A percentile compares a stretch with the other conserved stretches of the same genome.
phyloP scores from a whole-genome alignment of 2,113 vertebrate genomes.

The Thalassarche chlororhynchos region DNA sequence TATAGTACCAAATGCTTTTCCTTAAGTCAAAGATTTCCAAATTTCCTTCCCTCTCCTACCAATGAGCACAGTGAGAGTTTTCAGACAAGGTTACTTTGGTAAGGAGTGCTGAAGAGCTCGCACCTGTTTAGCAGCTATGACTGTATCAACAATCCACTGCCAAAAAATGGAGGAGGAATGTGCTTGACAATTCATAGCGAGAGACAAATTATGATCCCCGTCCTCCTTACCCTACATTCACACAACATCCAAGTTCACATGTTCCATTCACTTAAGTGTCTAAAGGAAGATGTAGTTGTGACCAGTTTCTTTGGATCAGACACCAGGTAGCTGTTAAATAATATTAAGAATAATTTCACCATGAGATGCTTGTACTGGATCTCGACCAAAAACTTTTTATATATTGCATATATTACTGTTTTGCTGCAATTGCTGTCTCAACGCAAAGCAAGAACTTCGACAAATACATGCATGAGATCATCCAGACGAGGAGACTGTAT shows the following conservation, averaged over 20 bases:
- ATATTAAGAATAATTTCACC: slow-evolving; percentile 13
- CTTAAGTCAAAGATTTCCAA: not conserved
- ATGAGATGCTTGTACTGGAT: slow-evolving; percentile 14
- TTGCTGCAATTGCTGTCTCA: not conserved
- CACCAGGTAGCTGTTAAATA: slow-evolving; percentile 28
- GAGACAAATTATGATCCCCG: not conserved
- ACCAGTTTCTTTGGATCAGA: not conserved
- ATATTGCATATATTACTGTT: not conserved
- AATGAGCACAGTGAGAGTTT: not conserved
- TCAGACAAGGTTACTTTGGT: not conserved
- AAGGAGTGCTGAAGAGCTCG: not conserved
- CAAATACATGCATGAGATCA: slow-evolving; percentile 28
- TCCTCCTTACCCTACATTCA: not conserved
- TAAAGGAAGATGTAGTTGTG: not conserved
- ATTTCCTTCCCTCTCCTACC: not conserved
- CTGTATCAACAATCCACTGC: not conserved
- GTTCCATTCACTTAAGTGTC: not conserved
- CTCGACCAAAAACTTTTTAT: not conserved
- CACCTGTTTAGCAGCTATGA: not conserved
- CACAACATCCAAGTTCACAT: not conserved
- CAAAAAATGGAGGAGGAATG: not conserved
- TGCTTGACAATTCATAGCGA: not conserved
- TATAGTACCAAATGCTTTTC: not conserved
- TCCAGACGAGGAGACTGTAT: not conserved
- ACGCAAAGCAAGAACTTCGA: slow-evolving; percentile 33